Conservation (phyloP, 2,797 vertebrate species). For the Melopsittacus undulatus region DNA sequence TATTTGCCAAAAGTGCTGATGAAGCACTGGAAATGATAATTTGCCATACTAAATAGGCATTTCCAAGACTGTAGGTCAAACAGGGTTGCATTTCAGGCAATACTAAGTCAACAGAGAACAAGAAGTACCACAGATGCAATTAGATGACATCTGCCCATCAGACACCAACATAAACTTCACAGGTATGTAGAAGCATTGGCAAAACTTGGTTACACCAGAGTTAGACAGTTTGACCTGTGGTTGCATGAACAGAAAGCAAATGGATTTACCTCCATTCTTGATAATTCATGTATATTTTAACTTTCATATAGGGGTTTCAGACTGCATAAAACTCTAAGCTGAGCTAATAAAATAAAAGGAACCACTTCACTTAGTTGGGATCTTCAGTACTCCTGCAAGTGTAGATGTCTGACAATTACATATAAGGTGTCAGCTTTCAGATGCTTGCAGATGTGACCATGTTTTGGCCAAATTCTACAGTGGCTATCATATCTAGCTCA, state of each 20-base stretch:
- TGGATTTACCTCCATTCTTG: neutral
- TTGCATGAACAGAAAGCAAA: neutral
- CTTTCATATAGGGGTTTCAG: neutral
- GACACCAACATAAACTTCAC: neutral
- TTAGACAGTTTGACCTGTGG: neutral
- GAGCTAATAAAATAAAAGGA: neutral
- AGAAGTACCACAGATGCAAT: neutral
- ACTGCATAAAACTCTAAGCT: neutral
- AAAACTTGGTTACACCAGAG: neutral
- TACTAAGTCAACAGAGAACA: conserved; percentile 25
- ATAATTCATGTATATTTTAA: neutral
- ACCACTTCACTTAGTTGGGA: neutral
- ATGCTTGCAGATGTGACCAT: neutral
- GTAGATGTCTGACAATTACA: neutral
- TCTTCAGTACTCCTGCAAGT: neutral
- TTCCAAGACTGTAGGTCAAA: conserved; percentile 50
- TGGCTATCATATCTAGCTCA: neutral
- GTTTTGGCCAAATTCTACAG: neutral
- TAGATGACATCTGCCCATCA: neutral
- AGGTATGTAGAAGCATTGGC: neutral
- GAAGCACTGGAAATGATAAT: conserved; percentile 38
- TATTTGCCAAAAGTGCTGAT: conserved; percentile 43
- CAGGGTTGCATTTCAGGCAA: conserved; percentile 50
- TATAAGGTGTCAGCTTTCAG: neutral
- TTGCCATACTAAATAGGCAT: conserved; percentile 42